phyloP scores from a whole-genome alignment of 1,140 invertebrate genomes.

The Diorhabda sublineata region DNA sequence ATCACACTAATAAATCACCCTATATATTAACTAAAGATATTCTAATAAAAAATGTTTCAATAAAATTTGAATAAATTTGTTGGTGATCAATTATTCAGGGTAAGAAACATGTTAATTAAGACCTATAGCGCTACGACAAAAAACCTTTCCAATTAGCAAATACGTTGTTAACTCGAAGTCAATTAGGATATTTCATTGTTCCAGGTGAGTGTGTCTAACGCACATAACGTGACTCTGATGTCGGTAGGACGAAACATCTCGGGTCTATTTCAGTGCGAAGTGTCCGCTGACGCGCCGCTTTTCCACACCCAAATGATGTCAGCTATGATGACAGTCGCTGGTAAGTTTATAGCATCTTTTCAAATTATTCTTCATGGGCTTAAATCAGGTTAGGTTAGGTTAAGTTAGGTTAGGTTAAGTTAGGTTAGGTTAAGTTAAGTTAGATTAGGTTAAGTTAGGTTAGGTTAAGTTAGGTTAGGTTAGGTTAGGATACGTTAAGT shows the following conservation, averaged over 20 bases:
- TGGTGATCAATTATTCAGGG: no score
- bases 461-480: no score
- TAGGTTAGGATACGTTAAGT: no score
- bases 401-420: no score
- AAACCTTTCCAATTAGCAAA: neutral
- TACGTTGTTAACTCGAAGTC: neutral
- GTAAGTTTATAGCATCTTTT: constrained; percentile 50
- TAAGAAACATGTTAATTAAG: neutral
- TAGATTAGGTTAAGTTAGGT: no score
- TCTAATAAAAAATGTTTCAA: no score
- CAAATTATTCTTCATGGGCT: no score
- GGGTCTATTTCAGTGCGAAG: constrained; percentile 71
- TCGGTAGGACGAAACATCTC: constrained; percentile 57
- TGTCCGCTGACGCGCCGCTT: constrained; percentile 66
- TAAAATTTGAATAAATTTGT: no score
- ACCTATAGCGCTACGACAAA: neutral
- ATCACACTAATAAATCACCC: no score
- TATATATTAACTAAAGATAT: no score
- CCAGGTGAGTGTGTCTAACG: constrained; percentile 54
- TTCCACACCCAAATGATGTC: constrained; percentile 64
- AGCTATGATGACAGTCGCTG: constrained; percentile 63
- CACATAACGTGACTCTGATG: constrained; percentile 53
- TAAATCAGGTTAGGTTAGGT: no score
- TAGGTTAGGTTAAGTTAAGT: no score
- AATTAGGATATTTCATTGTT: constrained; percentile 21